phyloP scores from a whole-genome alignment of 2,797 vertebrate species.

The Siniperca scherzeri region DNA sequence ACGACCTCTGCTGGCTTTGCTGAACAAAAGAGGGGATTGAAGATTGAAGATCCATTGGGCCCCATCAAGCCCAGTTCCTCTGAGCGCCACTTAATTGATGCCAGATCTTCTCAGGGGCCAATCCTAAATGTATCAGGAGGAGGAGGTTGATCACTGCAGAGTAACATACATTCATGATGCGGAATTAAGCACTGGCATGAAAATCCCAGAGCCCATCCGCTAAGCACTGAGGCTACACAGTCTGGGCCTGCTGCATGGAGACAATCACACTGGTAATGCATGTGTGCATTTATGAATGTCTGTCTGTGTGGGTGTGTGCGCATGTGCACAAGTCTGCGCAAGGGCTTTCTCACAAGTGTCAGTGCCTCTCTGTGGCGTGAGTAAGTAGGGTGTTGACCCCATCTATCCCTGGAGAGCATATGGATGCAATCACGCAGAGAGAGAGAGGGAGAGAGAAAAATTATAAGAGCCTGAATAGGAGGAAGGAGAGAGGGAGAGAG shows the following conservation, averaged over 20 bases:
- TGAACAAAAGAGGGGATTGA: conserved; percentile 84
- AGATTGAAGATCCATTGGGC: conserved; percentile 77
- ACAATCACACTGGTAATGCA: conserved; percentile 57
- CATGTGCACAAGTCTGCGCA: conserved; percentile 13
- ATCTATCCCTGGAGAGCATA: conserved; percentile 84
- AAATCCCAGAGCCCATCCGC: conserved; percentile 58
- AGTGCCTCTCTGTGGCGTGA: conserved; percentile 82
- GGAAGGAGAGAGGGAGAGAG: conserved; percentile 49
- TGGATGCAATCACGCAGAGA: conserved; percentile 81
- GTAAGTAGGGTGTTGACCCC: conserved; percentile 86
- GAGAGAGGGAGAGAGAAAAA: conserved; percentile 61
- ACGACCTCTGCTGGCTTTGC: conserved; percentile 78
- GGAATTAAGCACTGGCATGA: conserved; percentile 74
- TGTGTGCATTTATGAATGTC: conserved; percentile 26
- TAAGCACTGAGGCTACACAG: conserved; percentile 55
- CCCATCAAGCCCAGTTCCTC: conserved; percentile 76
- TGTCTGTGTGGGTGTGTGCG: conserved; percentile 29
- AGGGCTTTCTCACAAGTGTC: conserved; percentile 84
- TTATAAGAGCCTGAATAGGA: conserved; percentile 54
- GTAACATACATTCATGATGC: conserved; percentile 70
- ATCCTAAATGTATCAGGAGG: conserved; percentile 66
- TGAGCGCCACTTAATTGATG: conserved; percentile 83
- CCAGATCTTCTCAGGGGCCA: conserved; percentile 82
- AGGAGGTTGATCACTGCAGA: conserved; percentile 68
- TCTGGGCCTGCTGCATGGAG: conserved; percentile 54